Evolutionary conservation across 2,113 vertebrate species (phyloP).

Genomic region (Enhydra lutris): DNA sequence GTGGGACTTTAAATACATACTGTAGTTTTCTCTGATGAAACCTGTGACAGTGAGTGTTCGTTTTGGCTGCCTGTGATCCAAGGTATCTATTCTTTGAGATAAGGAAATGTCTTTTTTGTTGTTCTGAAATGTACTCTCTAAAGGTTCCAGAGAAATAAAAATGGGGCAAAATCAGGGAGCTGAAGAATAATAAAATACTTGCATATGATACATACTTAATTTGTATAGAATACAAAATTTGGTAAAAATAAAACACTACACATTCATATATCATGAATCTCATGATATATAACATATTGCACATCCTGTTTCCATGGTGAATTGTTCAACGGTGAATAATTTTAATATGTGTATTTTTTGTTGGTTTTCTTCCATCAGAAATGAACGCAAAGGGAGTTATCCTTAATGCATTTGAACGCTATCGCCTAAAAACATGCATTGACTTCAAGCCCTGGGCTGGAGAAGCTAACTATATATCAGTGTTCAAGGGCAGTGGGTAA

Average conservation of each 20-base stretch:
- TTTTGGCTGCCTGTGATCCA: not conserved
- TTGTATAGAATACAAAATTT: not conserved
- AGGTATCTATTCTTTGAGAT: not conserved
- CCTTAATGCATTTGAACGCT: slow-evolving; percentile 94
- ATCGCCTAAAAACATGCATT: slow-evolving; percentile 94
- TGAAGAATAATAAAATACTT: not conserved
- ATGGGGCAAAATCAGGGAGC: not conserved
- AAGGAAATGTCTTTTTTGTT: not conserved
- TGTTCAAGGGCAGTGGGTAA: slow-evolving; percentile 93
- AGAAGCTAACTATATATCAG: slow-evolving; percentile 92
- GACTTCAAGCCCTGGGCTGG: slow-evolving; percentile 94
- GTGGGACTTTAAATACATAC: not conserved
- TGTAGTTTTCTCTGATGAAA: not conserved
- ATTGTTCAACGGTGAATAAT: not conserved
- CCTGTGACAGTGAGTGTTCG: not conserved
- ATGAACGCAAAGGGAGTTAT: slow-evolving; percentile 95
- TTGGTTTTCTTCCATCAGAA: slow-evolving; percentile 81
- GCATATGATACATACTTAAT: not conserved
- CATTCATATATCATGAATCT: not conserved
- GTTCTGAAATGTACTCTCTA: not conserved
- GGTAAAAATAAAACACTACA: slow-evolving; percentile 3
- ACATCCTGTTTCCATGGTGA: not conserved
- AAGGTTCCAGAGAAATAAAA: not conserved
- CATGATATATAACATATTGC: not conserved
- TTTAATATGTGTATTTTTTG: slow-evolving; percentile 17